These are phyloP conservation scores for Lochmaea capreae DNA, from an alignment of 2,888 invertebrate genomes.

Conservation along the genomic window DNA sequence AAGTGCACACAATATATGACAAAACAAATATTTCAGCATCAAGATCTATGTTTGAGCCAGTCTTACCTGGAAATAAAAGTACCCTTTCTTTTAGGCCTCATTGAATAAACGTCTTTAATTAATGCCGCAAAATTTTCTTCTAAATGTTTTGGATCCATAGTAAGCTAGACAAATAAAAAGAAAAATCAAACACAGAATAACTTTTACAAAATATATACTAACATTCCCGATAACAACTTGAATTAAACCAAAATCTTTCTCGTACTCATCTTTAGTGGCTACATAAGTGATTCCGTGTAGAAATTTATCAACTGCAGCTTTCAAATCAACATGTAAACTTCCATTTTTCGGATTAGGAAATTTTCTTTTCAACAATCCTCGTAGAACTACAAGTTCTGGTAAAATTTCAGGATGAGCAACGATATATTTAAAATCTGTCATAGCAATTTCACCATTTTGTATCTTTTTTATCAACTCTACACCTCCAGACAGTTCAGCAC, in stretches of 20 bases:
- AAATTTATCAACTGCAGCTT: constrained; percentile 73
- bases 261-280: constrained; percentile 74
- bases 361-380: constrained; percentile 81
- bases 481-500: constrained; percentile 81
- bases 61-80: constrained; percentile 76
- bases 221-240: constrained; percentile 79
- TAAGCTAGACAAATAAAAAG: constrained; percentile 68
- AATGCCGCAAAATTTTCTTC: constrained; percentile 79
- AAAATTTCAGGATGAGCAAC: constrained; percentile 85
- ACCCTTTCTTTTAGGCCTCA: constrained; percentile 76
- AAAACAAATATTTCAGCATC: background rate
- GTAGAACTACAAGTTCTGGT: constrained; percentile 78
- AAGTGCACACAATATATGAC: constrained; percentile 13
- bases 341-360: constrained; percentile 79
- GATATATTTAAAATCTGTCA: constrained; percentile 76
- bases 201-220: constrained; percentile 53
- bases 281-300: constrained; percentile 78
- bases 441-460: constrained; percentile 75
- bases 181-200: background rate
- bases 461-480: constrained; percentile 80
- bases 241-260: constrained; percentile 78
- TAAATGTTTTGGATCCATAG: constrained; percentile 78
- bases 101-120: constrained; percentile 73
- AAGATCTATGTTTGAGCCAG: background rate
- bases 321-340: constrained; percentile 76